These are phyloP conservation scores for Eurytoma adleriae DNA, from an alignment of 2,888 invertebrate genomes.

Conservation along the genomic window DNA sequence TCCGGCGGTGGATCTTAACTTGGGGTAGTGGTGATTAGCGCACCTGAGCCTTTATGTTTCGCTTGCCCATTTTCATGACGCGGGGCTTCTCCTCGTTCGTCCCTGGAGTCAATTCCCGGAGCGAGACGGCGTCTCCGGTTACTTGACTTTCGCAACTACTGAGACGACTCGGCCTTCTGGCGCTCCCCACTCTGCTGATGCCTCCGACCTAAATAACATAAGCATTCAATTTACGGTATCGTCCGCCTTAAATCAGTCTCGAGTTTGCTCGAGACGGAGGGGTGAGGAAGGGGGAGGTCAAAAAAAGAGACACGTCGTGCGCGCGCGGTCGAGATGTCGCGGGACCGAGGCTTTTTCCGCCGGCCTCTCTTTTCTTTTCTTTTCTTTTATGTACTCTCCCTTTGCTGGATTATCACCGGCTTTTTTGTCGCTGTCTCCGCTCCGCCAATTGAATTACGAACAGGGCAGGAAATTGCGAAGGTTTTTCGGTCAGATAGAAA, in stretches of 20 bases:
- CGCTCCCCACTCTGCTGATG: constrained; percentile 69
- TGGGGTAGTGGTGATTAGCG: constrained; percentile 24
- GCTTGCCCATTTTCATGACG: constrained; percentile 87
- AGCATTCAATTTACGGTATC: constrained; percentile 49
- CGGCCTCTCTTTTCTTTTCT: background rate
- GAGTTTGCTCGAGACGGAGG: constrained; percentile 6
- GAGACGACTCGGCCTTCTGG: constrained; percentile 75
- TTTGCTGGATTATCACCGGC: background rate
- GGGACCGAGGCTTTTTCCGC: constrained; percentile 11
- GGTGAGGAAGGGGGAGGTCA: background rate
- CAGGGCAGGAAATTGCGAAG: constrained; percentile 16
- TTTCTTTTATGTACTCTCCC: constrained; percentile 1
- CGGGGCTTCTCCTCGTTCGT: constrained; percentile 78
- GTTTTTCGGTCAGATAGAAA: constrained; percentile 26
- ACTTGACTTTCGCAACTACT: constrained; percentile 77
- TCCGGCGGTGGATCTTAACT: background rate
- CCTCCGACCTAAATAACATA: constrained; percentile 67
- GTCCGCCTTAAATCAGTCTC: constrained; percentile 6
- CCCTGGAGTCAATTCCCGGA: constrained; percentile 75
- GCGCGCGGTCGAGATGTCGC: background rate
- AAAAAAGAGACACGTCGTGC: background rate
- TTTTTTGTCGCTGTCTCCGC: background rate
- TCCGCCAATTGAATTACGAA: constrained; percentile 38
- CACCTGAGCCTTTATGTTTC: constrained; percentile 91
- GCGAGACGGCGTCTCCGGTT: constrained; percentile 72